Conservation (phyloP, 2,888 invertebrate genomes). For the Himalopsyche tibetana region DNA sequence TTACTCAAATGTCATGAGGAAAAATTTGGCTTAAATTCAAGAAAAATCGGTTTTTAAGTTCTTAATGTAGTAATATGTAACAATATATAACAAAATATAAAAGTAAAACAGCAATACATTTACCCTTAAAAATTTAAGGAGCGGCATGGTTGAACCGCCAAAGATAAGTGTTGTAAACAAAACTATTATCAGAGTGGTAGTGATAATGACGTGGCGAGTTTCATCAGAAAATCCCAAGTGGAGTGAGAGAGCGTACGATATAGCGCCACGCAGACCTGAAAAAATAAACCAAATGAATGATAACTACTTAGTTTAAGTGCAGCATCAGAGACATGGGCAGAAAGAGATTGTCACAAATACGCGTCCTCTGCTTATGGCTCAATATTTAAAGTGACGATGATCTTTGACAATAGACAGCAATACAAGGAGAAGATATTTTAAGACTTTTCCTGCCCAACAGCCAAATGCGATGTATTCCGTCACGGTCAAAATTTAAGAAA, state of each 20-base stretch:
- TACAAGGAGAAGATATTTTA: too few relatives aligned
- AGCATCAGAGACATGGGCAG: background rate
- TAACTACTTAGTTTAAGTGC: background rate
- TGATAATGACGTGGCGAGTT: conserved; percentile 96
- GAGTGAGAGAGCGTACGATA: conserved; percentile 97
- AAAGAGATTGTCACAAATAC: background rate
- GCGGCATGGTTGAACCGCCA: conserved; percentile 98
- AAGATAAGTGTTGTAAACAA: conserved; percentile 96
- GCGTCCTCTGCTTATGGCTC: too few relatives aligned
- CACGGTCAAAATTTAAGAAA: too few relatives aligned
- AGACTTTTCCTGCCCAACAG: too few relatives aligned
- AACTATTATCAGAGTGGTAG: conserved; percentile 98
- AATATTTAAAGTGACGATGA: too few relatives aligned
- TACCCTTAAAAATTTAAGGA: conserved; percentile 93
- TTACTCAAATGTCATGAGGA: too few relatives aligned
- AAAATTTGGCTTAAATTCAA: background rate
- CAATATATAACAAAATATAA: conserved; percentile 2
- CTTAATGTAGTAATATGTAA: background rate
- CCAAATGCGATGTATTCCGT: too few relatives aligned
- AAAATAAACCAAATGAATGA: conserved; percentile 12
- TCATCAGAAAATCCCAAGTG: conserved; percentile 96
- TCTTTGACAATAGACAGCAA: too few relatives aligned
- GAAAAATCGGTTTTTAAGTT: background rate
- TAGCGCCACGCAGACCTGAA: conserved; percentile 93
- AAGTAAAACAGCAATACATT: conserved; percentile 66